phyloP scores from a whole-genome alignment of 1,140 invertebrate species.

The Saxidomus purpurata region DNA sequence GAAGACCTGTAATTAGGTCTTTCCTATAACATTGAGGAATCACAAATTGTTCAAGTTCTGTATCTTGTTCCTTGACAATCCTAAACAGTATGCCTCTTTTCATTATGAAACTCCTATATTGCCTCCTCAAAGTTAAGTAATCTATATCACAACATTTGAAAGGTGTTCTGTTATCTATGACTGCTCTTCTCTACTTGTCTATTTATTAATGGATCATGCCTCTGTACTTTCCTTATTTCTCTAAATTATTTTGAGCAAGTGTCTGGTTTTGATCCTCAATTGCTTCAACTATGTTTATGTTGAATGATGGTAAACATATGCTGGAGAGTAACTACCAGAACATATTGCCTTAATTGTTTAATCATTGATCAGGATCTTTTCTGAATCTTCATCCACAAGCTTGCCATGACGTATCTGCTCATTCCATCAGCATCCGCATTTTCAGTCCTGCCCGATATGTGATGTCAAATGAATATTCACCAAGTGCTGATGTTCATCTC shows the following conservation, averaged over 20 bases:
- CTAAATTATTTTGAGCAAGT: not conserved
- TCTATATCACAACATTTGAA: not conserved
- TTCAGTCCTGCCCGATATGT: too few relatives aligned
- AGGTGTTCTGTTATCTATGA: conserved; percentile 2
- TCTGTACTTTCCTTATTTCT: not conserved
- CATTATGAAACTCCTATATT: not conserved
- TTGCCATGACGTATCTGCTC: too few relatives aligned
- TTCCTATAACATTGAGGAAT: not conserved
- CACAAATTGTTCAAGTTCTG: not conserved
- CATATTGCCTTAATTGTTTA: not conserved
- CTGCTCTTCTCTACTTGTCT: not conserved
- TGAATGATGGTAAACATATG: not conserved
- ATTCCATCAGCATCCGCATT: not conserved
- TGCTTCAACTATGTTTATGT: not conserved
- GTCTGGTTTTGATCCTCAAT: not conserved
- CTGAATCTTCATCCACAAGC: not conserved
- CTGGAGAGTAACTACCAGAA: not conserved
- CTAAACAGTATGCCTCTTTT: conserved; percentile 7
- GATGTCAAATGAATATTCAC: too few relatives aligned
- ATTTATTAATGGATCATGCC: conserved; percentile 1
- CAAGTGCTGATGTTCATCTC: not conserved
- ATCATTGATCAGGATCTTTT: not conserved
- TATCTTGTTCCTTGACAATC: not conserved
- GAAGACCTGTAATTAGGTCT: not conserved
- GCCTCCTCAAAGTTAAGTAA: not conserved